These are phyloP conservation scores for Tolypeutes matacus DNA, from an alignment of 2,797 vertebrate species.

Conservation along the genomic window DNA sequence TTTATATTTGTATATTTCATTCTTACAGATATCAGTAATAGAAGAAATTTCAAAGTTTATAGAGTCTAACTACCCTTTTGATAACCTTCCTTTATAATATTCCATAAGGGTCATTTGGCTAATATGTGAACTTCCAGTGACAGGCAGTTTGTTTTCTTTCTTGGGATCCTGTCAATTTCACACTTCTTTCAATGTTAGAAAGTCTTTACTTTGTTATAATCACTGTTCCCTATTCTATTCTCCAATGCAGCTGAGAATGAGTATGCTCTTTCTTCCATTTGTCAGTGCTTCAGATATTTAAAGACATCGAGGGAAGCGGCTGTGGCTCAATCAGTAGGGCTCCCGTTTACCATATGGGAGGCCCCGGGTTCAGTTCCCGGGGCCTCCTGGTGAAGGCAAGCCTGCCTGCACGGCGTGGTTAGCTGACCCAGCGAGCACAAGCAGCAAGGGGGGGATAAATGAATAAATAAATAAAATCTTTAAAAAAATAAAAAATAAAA, in stretches of 20 bases:
- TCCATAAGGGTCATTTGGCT: background rate
- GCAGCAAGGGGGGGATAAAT: too few species aligned
- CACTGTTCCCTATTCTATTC: background rate
- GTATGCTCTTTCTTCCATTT: background rate
- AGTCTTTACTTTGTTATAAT: background rate
- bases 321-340: too few species aligned
- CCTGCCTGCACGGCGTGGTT: too few species aligned
- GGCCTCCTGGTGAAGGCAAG: too few species aligned
- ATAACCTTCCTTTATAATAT: background rate
- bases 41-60: background rate
- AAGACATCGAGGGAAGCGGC: background rate
- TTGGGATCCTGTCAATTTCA: background rate
- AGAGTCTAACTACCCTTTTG: background rate
- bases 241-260: background rate
- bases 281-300: slow-evolving; percentile 23
- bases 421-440: too few species aligned
- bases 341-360: too few species aligned
- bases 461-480: too few species aligned
- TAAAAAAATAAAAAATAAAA: too few species aligned
- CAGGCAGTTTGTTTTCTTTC: background rate
- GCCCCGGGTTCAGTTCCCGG: too few species aligned
- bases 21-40: background rate
- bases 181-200: background rate
- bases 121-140: background rate
- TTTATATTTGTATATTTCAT: background rate